Base-by-base conservation (phyloP, 2,113 vertebrate genomes). In the Hipposideros armiger region DNA sequence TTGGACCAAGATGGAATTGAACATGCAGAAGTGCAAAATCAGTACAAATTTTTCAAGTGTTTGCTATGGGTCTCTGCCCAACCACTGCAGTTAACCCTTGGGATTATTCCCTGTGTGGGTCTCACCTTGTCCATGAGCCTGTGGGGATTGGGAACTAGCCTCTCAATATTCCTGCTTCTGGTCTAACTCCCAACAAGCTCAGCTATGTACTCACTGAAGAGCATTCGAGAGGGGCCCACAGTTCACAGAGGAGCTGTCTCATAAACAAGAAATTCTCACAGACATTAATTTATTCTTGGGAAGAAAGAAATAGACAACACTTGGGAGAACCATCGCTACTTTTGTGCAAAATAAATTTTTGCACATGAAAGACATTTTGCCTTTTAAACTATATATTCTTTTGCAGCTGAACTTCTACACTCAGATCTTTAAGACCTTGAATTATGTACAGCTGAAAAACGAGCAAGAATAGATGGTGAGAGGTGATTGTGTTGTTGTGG, bases 321-420 rank as follows among this genome's bases (percentile, higher is more conserved):
- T 90, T 85, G 62, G 60, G 32, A 94, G 70, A 82, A 67, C 20
- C 36, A 22, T 17, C 22, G 16, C 77, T 52, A 60, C 60, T 82
- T 60, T 50, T 76, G 32, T 87, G 50, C 26, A 88, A 88, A 69
- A 87, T 76, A 82, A n/a, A 54, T 6, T n/a, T 83, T 82, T 87
- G 26, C 80, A 40, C 11, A n/a, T 26, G 47, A 66, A 62, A 62
- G 56, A 81, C 14, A 66, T 89, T 67, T 89, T 56, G 77, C 58
- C 30, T 74, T 74, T 69, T 74, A 87, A 86, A 82, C n/a, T 67
- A 72, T 50, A 67, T 11, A 67, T 76, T 95, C 50, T 88, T 92
- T 74, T 87, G 74, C 30, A 1, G 36, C 67, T 91, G 47, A 87
- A 95, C 47, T 47, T 76, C 14, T 87, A 76, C 76, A 87, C 50